Evolutionary conservation across 2,888 invertebrate genomes (phyloP).

Genomic region (Lamellibrachia columna): DNA sequence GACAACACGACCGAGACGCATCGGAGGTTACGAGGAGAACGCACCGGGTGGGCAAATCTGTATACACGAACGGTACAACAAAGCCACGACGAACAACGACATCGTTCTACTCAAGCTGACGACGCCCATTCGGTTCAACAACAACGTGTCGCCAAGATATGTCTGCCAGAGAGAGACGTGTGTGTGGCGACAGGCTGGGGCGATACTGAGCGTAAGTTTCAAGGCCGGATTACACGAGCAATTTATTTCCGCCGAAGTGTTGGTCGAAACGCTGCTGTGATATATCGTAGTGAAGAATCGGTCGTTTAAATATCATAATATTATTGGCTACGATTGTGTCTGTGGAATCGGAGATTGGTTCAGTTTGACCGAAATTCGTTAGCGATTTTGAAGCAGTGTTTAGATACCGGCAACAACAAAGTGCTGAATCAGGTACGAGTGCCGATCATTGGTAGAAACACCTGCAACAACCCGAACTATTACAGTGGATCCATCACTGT

Average conservation of each 20-base stretch:
- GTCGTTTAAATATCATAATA: no score
- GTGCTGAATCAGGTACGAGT: not conserved
- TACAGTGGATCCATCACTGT: not conserved
- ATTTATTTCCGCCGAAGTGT: no score
- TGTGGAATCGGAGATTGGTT: no score
- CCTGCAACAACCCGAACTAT: not conserved
- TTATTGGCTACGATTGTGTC: no score
- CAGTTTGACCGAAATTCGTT: no score
- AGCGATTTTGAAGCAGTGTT: not conserved
- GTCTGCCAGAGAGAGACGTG: not conserved
- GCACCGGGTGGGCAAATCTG: not conserved
- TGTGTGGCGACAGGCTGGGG: constrained; percentile 11
- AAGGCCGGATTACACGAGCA: no score
- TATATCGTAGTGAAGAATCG: no score
- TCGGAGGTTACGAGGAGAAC: not conserved
- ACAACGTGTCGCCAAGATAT: not conserved
- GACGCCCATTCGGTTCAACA: not conserved
- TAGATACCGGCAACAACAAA: not conserved
- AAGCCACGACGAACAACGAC: not conserved
- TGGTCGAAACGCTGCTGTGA: no score
- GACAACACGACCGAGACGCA: not conserved
- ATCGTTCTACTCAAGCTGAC: not conserved
- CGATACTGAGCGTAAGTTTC: not conserved
- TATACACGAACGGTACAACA: constrained; percentile 26
- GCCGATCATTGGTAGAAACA: not conserved